These are phyloP conservation scores for Tenthredo scrophulariae DNA, from an alignment of 2,888 invertebrate genomes.

Conservation along the genomic window DNA sequence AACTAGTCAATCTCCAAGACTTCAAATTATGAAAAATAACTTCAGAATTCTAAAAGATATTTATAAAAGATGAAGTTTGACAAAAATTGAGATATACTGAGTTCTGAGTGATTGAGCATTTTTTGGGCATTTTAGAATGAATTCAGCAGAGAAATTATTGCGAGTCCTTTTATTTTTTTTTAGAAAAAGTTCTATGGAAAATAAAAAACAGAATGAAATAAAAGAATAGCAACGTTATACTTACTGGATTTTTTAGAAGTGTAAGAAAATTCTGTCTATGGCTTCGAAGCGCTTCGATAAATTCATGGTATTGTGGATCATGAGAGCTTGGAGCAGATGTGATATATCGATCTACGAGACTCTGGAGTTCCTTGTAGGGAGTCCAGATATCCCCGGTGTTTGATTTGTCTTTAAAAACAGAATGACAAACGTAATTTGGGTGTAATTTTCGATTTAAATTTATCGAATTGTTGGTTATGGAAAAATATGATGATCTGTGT, in stretches of 20 bases:
- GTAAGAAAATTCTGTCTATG: slow-evolving; percentile 93
- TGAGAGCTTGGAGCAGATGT: slow-evolving; percentile 81
- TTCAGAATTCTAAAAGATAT: background rate
- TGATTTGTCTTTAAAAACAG: slow-evolving; percentile 63
- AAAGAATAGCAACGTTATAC: slow-evolving; percentile 67
- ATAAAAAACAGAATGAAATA: background rate
- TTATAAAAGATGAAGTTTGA: background rate
- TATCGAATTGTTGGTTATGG: background rate
- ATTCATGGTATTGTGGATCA: slow-evolving; percentile 81
- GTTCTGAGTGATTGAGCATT: background rate
- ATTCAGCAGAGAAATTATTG: background rate
- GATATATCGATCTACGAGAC: slow-evolving; percentile 85
- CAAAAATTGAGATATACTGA: background rate
- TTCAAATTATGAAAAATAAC: background rate
- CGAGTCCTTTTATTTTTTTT: background rate
- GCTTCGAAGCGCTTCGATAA: slow-evolving; percentile 88
- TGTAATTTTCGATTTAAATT: background rate
- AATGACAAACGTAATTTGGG: background rate
- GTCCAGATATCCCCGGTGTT: slow-evolving; percentile 90
- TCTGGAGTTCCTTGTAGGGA: slow-evolving; percentile 88
- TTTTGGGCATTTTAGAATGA: background rate
- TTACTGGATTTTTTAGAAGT: slow-evolving; percentile 92
- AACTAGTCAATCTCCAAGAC: background rate
- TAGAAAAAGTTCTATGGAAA: background rate
- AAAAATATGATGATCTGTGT: background rate